Evolutionary conservation across 2,113 vertebrate genomes (phyloP), one percentile per base, ranked within the genome.

Genomic region (Prionailurus bengalensis): DNA sequence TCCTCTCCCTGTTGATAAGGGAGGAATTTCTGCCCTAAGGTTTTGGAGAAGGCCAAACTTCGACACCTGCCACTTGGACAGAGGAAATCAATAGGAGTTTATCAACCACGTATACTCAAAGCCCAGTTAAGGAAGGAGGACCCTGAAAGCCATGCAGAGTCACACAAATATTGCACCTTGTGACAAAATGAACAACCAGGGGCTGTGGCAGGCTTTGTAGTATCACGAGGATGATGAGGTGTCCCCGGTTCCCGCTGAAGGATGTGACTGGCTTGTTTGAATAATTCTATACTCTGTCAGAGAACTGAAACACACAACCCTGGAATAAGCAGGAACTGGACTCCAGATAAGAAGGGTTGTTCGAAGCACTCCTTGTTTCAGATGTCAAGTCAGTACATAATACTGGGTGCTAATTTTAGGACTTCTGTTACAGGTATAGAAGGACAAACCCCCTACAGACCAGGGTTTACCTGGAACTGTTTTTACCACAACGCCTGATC

Each of bases 141-240:
- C 5, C 31, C 0, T 68, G n/a, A 2, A 10, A 12, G 12, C 12
- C 29, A 65, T 31, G 12, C 16, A 31, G 27, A 15, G 2, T 7
- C 25, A 73, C n/a, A 45, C 25, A 55, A 14, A 4, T 9, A 11
- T 21, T 53, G 4, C 13, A 53, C n/a, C 9, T 1, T 1, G 4
- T 7, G 83, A 58, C 6, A 9, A 5, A 89, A 29, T 13, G 53
- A 65, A 73, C 55, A 13, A 19, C 29, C 6, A 19, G n/a, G 16
- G 36, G 36, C 14, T 36, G 23, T 21, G 19, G 33, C 71, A 90
- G 5, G 51, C 4, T 85, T 78, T 42, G 14, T n/a, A 33, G n/a
- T 4, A 23, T 19, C 3, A 63, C 33, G 21, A 42, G 27, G 8
- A 5, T 29, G 21, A 51, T 29, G 15, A 42, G 76, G 16, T 66